Evolutionary conservation across 2,888 invertebrate genomes (phyloP), one percentile per base, ranked within the genome.

Genomic region (Ariolimax columbianus): DNA sequence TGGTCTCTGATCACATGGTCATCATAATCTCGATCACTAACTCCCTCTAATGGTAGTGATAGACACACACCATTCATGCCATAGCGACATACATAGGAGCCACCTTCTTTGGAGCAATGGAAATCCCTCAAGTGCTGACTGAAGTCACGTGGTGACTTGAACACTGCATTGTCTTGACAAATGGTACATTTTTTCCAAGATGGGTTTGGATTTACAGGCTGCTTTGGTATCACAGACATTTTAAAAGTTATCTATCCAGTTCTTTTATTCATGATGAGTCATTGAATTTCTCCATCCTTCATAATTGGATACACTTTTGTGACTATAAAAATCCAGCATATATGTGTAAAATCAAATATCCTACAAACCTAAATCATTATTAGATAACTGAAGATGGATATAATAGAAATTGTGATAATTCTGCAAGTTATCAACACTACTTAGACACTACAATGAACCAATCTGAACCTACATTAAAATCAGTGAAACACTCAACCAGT

Each of bases 11-110:
- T 95, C 81, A 97, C 96, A 94, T 98, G 98, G 89, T 96, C 96
- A 94, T 97, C 96, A 94, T 98, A 98, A 92, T 98, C 98, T 85
- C 96, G 96, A 94, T 97, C 97, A 88, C 96, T 96, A 86, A 98
- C 97, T 90, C 97, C 97, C 93, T 97, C 97, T 91, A 97, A 95
- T n/a, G 97, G 97, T 89, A 97, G 95, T 84, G 97, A 97, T 79
- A 96, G 96, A 94, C 98, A 98, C 75, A 97, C 97, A 83, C 96
- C 96, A 94, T 97, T 97, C 92, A 96, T 96, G 70, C 97, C 98
- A 95, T 97, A 98, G 91, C 96, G 96, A 93, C 97, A 97, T 26
- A 97, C 96, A 93, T 96, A 97, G 33, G 97, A 97, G 47, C 97
- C 97, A 83, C 97, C 97, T 94, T 97, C 97, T 91, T 96, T 96